Percentiles rank a stretch among this genome's conserved stretches.
Conservation (phyloP, 2,113 vertebrate genomes). For the Tyrannus savana region DNA sequence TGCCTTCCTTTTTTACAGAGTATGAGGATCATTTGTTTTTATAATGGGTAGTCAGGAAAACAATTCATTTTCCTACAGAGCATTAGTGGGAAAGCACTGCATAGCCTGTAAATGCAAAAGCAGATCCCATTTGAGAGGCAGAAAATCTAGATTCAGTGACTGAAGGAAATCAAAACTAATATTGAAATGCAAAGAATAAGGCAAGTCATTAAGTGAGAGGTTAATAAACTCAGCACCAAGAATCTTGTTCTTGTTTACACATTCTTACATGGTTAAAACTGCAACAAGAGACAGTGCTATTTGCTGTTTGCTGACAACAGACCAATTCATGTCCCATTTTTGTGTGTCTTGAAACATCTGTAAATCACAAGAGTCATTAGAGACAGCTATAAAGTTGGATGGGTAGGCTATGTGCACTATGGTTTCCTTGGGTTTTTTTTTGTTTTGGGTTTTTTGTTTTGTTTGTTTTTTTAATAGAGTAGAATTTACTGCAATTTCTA, state of each 20-base stretch:
- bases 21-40: background rate
- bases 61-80: background rate
- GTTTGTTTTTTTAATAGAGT: no score
- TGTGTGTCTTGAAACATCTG: background rate
- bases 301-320: background rate
- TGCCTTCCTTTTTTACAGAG: background rate
- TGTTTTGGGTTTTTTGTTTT: no score
- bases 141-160: background rate
- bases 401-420: background rate
- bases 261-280: background rate
- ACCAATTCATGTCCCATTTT: background rate
- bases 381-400: background rate
- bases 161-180: background rate
- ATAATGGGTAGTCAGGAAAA: background rate
- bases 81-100: background rate
- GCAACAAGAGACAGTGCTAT: background rate
- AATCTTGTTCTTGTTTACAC: background rate
- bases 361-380: background rate
- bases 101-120: background rate
- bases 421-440: rapidly evolving
- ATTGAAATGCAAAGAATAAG: background rate
- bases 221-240: background rate
- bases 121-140: background rate
- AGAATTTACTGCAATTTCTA: background rate
- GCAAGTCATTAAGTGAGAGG: background rate